These are phyloP conservation scores for Polylopha cassiicola DNA, from an alignment of 2,888 invertebrate genomes.

Conservation along the genomic window DNA sequence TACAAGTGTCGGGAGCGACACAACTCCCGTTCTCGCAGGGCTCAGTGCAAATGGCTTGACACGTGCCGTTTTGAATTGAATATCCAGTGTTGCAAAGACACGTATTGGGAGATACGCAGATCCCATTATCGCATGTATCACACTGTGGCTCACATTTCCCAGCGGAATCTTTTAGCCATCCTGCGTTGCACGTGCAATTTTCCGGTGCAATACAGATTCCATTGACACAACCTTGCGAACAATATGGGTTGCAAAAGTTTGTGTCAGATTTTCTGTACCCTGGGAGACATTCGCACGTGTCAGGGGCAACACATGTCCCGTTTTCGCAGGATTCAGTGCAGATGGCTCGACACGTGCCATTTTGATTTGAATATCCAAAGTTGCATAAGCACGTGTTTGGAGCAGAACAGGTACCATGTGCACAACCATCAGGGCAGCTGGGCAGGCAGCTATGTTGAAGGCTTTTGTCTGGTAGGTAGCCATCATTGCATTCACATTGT, in stretches of 20 bases:
- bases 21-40: conserved; percentile 54
- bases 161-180: conserved; percentile 1
- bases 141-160: conserved; percentile 7
- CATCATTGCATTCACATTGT: conserved; percentile 31
- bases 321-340: conserved; percentile 68
- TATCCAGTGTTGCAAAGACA: conserved; percentile 49
- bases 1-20: conserved; percentile 41
- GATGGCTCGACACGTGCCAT: conserved; percentile 44
- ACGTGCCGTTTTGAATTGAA: conserved; percentile 24
- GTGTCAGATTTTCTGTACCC: conserved; percentile 44
- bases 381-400: conserved; percentile 44
- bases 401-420: conserved; percentile 36
- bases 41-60: conserved; percentile 58
- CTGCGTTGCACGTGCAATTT: conserved; percentile 31
- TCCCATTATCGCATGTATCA: conserved; percentile 40
- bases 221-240: conserved; percentile 33
- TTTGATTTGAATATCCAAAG: conserved; percentile 34
- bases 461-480: conserved; percentile 21
- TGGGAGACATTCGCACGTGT: conserved; percentile 58
- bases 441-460: conserved; percentile 25
- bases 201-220: conserved; percentile 44
- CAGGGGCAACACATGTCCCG: conserved; percentile 64
- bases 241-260: conserved; percentile 34
- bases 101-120: conserved; percentile 40
- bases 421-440: conserved; percentile 26